A percentile compares a stretch with the other conserved stretches of the same genome.
These are phyloP conservation scores for Darevskia nairensis DNA, from an alignment of 2,797 vertebrate genomes.

Conservation along the genomic window DNA sequence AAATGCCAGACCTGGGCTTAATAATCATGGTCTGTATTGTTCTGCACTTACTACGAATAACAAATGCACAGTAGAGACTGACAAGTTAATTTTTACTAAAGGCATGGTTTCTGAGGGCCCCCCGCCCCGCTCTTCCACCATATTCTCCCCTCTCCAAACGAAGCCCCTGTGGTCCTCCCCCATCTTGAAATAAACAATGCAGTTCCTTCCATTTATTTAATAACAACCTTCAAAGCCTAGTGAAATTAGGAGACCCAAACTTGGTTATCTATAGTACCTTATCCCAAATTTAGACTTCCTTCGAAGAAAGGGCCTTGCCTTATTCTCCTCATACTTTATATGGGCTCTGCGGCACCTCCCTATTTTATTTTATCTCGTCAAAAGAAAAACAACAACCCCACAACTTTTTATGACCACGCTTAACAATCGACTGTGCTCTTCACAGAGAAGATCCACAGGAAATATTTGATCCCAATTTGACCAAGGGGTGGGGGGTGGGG, in stretches of 20 bases:
- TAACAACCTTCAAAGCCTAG: slow-evolving; percentile 62
- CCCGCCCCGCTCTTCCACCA: slow-evolving; percentile 37
- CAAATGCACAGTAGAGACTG: slow-evolving; percentile 58
- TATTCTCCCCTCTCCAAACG: slow-evolving; percentile 32
- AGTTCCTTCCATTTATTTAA: slow-evolving; percentile 36
- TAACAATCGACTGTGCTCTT: slow-evolving; percentile 55
- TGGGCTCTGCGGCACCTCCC: slow-evolving; percentile 66
- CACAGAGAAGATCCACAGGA: slow-evolving; percentile 55
- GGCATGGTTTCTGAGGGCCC: slow-evolving; percentile 7
- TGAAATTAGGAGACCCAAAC: slow-evolving; percentile 67
- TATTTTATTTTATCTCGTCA: slow-evolving; percentile 46
- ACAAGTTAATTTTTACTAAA: slow-evolving; percentile 58
- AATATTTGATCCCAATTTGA: slow-evolving; percentile 57
- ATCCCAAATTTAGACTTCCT: slow-evolving; percentile 48
- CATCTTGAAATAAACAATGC: slow-evolving; percentile 34
- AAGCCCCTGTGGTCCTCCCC: slow-evolving; percentile 29
- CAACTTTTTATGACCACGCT: slow-evolving; percentile 64
- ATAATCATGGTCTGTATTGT: slow-evolving; percentile 23
- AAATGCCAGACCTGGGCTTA: slow-evolving; percentile 41
- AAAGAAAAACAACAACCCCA: slow-evolving; percentile 2
- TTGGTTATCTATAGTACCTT: slow-evolving; percentile 67
- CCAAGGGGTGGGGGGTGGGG: slow-evolving; percentile 36
- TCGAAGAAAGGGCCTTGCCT: slow-evolving; percentile 54
- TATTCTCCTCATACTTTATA: slow-evolving; percentile 59
- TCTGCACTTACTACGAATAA: slow-evolving; percentile 33